A percentile compares a stretch with the other conserved stretches of the same genome.
Evolutionary conservation across 2,888 invertebrate species (phyloP).

Genomic region (Osedax frankpressi): DNA sequence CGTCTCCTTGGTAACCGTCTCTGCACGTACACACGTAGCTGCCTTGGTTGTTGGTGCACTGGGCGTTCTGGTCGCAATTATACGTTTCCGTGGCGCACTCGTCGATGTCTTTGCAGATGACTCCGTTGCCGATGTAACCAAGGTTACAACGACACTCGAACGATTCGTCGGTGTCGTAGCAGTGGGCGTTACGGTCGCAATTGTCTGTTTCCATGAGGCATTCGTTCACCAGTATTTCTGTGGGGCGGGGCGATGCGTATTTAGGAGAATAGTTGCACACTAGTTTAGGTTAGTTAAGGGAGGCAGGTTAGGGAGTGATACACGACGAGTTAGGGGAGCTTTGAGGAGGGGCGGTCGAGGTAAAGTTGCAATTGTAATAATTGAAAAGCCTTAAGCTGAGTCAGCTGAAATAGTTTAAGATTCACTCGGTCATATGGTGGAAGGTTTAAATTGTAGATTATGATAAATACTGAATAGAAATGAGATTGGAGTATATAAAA

Average conservation of each 20-base stretch:
- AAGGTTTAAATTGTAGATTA: too few species aligned
- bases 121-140: not conserved
- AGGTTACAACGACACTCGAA: not conserved
- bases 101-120: constrained; percentile 12
- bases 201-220: not conserved
- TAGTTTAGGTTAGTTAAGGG: too few species aligned
- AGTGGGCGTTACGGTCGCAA: not conserved
- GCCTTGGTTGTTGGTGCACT: constrained; percentile 34
- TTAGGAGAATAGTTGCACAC: not conserved
- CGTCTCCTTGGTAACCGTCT: constrained; percentile 29
- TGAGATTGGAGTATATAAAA: too few species aligned
- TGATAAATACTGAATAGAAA: too few species aligned
- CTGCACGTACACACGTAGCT: constrained; percentile 34
- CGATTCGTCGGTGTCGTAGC: not conserved
- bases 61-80: constrained; percentile 26
- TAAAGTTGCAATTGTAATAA: too few species aligned
- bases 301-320: too few species aligned
- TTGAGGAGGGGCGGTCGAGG: too few species aligned
- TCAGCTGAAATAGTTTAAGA: too few species aligned
- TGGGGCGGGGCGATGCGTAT: not conserved
- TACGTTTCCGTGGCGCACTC: constrained; percentile 16
- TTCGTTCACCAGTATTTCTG: not conserved
- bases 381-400: too few species aligned
- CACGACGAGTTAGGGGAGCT: too few species aligned
- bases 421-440: too few species aligned